These are phyloP conservation scores for Drosophila guanche DNA, from an alignment of 1,140 invertebrate species.

Conservation along the genomic window DNA sequence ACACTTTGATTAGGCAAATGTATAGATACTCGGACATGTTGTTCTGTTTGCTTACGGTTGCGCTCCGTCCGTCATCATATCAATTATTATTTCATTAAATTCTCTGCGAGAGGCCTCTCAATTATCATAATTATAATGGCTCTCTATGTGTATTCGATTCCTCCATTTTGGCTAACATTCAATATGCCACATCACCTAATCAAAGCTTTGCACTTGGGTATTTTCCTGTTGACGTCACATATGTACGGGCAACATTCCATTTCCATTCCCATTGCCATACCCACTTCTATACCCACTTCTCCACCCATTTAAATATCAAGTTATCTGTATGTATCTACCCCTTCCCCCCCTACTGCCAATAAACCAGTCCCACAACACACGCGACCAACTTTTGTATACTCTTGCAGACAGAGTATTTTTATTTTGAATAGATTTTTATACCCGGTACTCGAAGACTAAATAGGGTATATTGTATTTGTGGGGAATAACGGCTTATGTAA, in stretches of 20 bases:
- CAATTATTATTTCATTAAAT: not conserved
- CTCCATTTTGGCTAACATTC: not conserved
- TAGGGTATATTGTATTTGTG: no score
- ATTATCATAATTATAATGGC: not conserved
- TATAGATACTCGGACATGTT: constrained; percentile 4
- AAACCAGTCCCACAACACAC: constrained; percentile 15
- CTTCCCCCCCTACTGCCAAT: constrained; percentile 3
- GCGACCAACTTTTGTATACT: constrained; percentile 11
- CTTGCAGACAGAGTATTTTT: no score
- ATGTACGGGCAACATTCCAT: not conserved
- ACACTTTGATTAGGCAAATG: not conserved
- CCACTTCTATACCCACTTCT: no score
- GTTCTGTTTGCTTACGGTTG: not conserved
- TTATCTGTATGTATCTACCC: constrained; percentile 1
- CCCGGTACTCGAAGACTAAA: no score
- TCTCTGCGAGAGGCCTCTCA: not conserved
- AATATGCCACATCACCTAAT: constrained; percentile 3
- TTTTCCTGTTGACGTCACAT: constrained; percentile 22
- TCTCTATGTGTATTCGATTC: constrained; percentile 1
- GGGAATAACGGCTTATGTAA: no score
- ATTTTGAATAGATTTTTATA: no score
- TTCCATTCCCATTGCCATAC: no score
- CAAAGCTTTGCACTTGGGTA: not conserved
- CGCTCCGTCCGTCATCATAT: constrained; percentile 1
- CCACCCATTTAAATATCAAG: no score